These are phyloP conservation scores for Characodon lateralis DNA, from an alignment of 2,797 vertebrate genomes.

Conservation along the genomic window DNA sequence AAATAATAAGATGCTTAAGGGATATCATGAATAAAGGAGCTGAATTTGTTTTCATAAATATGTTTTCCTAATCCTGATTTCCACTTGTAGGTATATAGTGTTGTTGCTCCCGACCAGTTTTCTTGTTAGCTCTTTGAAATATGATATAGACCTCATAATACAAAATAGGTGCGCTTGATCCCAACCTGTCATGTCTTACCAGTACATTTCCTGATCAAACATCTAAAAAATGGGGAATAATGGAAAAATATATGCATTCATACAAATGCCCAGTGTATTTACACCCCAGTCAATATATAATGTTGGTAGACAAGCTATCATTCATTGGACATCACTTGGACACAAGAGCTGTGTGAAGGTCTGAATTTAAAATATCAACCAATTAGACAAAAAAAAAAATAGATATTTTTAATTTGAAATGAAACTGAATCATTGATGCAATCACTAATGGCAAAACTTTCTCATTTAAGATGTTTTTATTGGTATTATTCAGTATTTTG, in stretches of 20 bases:
- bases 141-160: neutral
- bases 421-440: slow-evolving; percentile 17
- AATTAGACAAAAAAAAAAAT: slow-evolving; percentile 19
- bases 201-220: neutral
- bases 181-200: neutral
- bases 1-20: too few relatives aligned
- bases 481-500: slow-evolving; percentile 26
- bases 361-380: slow-evolving; percentile 29
- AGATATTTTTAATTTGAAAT: slow-evolving; percentile 30
- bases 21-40: too few relatives aligned
- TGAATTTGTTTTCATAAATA: too few relatives aligned
- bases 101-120: neutral
- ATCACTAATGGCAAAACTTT: slow-evolving; percentile 17
- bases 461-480: slow-evolving; percentile 11
- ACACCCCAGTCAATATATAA: slow-evolving; percentile 15
- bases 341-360: slow-evolving; percentile 26
- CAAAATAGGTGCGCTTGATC: neutral
- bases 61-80: too few relatives aligned
- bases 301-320: slow-evolving; percentile 17
- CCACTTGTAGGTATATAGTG: too few relatives aligned
- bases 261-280: neutral
- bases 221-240: neutral
- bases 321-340: slow-evolving; percentile 37
- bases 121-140: neutral
- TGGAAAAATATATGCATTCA: neutral